These are phyloP conservation scores for Podarcis siculus DNA, from an alignment of 2,797 vertebrate species.

Conservation along the genomic window DNA sequence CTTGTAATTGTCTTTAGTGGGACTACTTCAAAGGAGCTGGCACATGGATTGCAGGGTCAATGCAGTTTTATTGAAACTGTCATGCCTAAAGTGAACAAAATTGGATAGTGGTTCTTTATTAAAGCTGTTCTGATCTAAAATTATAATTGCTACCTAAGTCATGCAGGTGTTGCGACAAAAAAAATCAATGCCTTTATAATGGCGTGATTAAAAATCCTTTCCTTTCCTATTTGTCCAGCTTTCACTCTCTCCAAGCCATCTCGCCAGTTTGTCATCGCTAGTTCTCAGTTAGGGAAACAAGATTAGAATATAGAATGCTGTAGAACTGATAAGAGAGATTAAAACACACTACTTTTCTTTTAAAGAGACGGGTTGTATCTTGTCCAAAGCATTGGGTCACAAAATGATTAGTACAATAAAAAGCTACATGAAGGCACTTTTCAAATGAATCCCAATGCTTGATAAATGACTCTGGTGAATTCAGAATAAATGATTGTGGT, in stretches of 20 bases:
- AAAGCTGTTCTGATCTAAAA: conserved; percentile 26
- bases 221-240: conserved; percentile 10
- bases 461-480: conserved; percentile 14
- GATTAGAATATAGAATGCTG: not conserved
- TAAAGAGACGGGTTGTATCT: not conserved
- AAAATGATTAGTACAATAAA: conserved; percentile 8
- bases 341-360: not conserved
- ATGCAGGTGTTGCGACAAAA: not conserved
- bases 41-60: not conserved
- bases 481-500: not conserved
- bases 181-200: not conserved
- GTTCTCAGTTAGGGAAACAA: not conserved
- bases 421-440: not conserved
- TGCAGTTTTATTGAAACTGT: conserved; percentile 1
- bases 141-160: conserved; percentile 17
- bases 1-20: not conserved
- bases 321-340: not conserved
- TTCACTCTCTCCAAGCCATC: not conserved
- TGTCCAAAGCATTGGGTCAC: not conserved
- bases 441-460: conserved; percentile 5
- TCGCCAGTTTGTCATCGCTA: conserved; percentile 9
- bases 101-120: not conserved
- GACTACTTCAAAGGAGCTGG: not conserved
- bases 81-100: conserved; percentile 5
- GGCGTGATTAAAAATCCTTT: not conserved